These are phyloP conservation scores for Lophura nycthemera DNA, from an alignment of 2,113 vertebrate genomes.

Conservation along the genomic window DNA sequence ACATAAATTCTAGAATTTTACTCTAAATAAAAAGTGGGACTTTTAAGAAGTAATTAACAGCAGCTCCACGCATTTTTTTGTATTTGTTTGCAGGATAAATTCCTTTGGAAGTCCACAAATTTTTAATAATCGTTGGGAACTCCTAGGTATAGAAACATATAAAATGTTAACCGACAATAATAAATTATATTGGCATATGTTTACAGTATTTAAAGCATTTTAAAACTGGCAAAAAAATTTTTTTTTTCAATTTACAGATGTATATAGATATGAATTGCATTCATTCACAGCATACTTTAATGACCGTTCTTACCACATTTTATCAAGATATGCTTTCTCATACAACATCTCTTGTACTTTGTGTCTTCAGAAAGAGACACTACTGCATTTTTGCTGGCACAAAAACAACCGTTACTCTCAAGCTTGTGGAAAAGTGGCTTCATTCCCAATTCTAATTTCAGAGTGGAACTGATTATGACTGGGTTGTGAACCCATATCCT, in stretches of 20 bases:
- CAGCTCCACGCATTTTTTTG: background rate
- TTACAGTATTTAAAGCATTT: background rate
- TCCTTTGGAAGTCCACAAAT: background rate
- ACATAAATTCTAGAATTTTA: background rate
- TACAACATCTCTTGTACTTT: background rate
- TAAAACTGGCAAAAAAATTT: background rate
- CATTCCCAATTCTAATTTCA: conserved; percentile 71
- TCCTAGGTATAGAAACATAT: background rate
- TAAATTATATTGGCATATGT: background rate
- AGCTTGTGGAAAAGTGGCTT: conserved; percentile 65
- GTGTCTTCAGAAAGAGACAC: conserved; percentile 1
- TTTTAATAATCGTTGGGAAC: background rate
- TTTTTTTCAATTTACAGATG: background rate
- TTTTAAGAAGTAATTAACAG: background rate
- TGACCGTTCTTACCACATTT: background rate
- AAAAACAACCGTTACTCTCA: background rate
- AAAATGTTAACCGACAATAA: background rate
- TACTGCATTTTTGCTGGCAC: background rate
- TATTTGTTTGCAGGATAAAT: background rate
- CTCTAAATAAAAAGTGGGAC: background rate
- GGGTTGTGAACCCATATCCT: conserved; percentile 46
- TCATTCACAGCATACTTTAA: background rate
- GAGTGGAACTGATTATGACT: conserved; percentile 65
- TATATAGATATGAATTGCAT: background rate
- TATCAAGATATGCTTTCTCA: background rate